Evolutionary conservation across 2,888 invertebrate genomes (phyloP).

Genomic region (Drosophila mettleri): DNA sequence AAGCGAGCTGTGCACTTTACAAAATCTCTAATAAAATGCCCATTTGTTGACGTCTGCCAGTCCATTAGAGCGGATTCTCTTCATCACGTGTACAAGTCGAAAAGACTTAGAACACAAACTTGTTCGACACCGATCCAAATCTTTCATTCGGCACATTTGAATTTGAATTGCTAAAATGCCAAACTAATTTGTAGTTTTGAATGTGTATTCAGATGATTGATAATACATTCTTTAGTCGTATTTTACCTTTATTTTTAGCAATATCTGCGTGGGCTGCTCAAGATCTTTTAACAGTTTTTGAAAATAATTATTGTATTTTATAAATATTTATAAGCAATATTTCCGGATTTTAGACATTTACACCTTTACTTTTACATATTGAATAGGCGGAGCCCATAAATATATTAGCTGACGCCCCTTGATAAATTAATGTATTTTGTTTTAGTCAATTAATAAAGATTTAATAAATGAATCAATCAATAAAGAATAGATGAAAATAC

Average conservation of each 20-base stretch:
- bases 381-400: neutral
- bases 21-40: conserved; percentile 59
- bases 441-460: neutral
- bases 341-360: neutral
- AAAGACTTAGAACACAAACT: conserved; percentile 64
- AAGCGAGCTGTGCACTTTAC: conserved; percentile 18
- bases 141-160: conserved; percentile 37
- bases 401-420: neutral
- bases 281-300: neutral
- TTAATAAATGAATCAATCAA: neutral
- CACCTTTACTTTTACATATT: neutral
- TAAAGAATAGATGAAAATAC: neutral
- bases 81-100: conserved; percentile 43
- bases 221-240: conserved; percentile 19
- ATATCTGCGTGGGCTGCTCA: conserved; percentile 9
- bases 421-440: neutral
- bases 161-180: conserved; percentile 56
- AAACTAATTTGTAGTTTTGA: conserved; percentile 34
- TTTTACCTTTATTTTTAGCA: neutral
- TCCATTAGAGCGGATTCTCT: conserved; percentile 16
- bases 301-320: neutral
- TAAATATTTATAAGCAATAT: conserved; percentile 3
- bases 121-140: conserved; percentile 32
- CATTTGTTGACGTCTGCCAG: conserved; percentile 37
- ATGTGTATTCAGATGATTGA: conserved; percentile 35